Evolutionary conservation across 2,113 vertebrate genomes (phyloP).

Genomic region (Callopanchax toddi): DNA sequence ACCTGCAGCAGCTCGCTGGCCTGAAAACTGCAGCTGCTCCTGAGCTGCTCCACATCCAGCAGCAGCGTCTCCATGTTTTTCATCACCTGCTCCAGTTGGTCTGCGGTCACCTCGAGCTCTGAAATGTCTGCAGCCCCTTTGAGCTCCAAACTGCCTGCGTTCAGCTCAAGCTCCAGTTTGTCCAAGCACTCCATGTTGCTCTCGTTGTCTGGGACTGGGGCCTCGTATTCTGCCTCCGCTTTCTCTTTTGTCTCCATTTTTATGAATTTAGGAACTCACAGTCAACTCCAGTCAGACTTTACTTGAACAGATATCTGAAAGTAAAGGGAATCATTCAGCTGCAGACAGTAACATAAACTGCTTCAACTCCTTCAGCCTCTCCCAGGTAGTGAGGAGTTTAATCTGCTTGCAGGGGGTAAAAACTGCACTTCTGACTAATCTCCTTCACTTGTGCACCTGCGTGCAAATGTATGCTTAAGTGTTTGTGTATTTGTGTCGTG

Average conservation of each 20-base stretch:
- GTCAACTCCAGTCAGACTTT: conserved; percentile 12
- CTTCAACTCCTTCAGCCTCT: background rate
- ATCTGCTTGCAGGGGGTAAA: conserved; percentile 31
- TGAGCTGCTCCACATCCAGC: conserved; percentile 85
- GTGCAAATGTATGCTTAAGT: conserved; percentile 14
- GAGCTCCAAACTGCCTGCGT: background rate
- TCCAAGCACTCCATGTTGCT: background rate
- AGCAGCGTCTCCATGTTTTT: conserved; percentile 87
- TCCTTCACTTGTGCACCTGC: conserved; percentile 15
- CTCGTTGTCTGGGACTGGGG: conserved; percentile 30
- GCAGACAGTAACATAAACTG: background rate
- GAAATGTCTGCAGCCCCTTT: conserved; percentile 3
- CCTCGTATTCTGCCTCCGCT: conserved; percentile 4
- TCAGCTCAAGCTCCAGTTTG: background rate
- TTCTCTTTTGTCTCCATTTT: conserved; percentile 49
- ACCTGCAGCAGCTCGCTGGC: conserved; percentile 79
- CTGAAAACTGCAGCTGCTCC: conserved; percentile 83
- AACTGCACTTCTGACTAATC: conserved; percentile 43
- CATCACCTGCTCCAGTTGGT: conserved; percentile 81
- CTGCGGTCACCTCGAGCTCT: conserved; percentile 30
- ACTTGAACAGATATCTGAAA: conserved; percentile 36
- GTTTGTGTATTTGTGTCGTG: conserved; percentile 25
- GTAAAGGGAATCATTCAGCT: conserved; percentile 25
- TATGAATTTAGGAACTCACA: background rate
- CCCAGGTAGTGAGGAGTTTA: conserved; percentile 32